Evolutionary conservation across 1,140 invertebrate species (phyloP).

Genomic region (Penaeus vannamei): DNA sequence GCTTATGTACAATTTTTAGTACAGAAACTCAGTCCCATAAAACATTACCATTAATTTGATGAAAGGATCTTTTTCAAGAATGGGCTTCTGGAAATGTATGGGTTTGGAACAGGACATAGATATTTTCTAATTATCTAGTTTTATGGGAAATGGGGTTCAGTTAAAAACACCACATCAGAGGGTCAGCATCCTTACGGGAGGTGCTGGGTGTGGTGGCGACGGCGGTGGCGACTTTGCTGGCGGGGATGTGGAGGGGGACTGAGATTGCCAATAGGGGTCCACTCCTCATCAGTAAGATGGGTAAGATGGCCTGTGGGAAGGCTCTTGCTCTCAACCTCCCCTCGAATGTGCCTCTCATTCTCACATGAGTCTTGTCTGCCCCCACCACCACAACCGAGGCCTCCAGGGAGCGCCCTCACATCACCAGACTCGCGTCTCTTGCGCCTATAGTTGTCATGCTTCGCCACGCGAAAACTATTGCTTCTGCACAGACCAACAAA

Average conservation of each 20-base stretch:
- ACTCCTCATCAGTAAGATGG: slow-evolving; percentile 46
- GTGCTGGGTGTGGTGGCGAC: slow-evolving; percentile 57
- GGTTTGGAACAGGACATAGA: too few species aligned
- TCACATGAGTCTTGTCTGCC: slow-evolving; percentile 21
- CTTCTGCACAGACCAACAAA: slow-evolving; percentile 50
- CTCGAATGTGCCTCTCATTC: slow-evolving; percentile 27
- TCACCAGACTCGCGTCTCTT: slow-evolving; percentile 42
- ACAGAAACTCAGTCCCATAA: too few species aligned
- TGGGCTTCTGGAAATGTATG: too few species aligned
- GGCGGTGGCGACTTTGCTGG: slow-evolving; percentile 50
- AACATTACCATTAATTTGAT: too few species aligned
- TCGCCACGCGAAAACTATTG: slow-evolving; percentile 55
- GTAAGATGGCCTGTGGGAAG: slow-evolving; percentile 56
- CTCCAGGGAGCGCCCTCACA: slow-evolving; percentile 16
- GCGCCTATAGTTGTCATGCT: slow-evolving; percentile 49
- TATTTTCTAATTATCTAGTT: not conserved
- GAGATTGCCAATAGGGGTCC: slow-evolving; percentile 25
- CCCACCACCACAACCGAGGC: slow-evolving; percentile 36
- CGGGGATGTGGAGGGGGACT: slow-evolving; percentile 35
- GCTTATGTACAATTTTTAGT: too few species aligned
- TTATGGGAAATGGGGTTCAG: not conserved
- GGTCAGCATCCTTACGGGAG: slow-evolving; percentile 43
- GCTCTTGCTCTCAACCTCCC: slow-evolving; percentile 53
- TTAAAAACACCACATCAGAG: slow-evolving; percentile 27
- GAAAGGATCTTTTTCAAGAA: too few species aligned